Percentiles rank a stretch among this genome's conserved stretches.
Conservation (phyloP, 1,140 invertebrate genomes). For the Diorhabda elongata region DNA sequence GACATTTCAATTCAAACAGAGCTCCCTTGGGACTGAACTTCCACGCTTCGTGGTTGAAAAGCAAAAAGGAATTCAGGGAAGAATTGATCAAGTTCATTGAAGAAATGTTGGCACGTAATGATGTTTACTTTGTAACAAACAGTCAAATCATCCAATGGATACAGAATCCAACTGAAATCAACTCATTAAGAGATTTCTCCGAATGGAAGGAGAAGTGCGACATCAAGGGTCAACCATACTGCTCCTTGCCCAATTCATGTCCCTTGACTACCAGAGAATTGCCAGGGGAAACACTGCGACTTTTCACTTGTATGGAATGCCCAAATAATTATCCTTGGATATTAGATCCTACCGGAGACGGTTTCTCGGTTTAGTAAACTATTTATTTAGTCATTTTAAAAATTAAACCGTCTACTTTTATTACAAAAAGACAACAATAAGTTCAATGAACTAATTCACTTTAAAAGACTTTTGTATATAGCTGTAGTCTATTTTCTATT, state of each 20-base stretch:
- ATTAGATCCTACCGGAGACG: constrained; percentile 90
- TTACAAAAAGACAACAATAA: constrained; percentile 1
- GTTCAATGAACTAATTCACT: constrained; percentile 2
- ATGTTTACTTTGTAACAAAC: constrained; percentile 93
- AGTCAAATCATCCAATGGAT: constrained; percentile 96
- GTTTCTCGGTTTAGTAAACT: constrained; percentile 77
- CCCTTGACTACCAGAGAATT: constrained; percentile 84
- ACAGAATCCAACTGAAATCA: constrained; percentile 89
- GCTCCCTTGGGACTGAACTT: constrained; percentile 93
- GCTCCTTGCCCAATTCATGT: constrained; percentile 86
- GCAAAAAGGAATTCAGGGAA: constrained; percentile 88
- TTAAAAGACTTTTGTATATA: constrained; percentile 7
- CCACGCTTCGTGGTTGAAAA: constrained; percentile 93
- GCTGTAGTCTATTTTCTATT: not conserved
- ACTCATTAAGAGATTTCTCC: constrained; percentile 81
- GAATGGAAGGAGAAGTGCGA: constrained; percentile 96
- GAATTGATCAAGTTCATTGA: constrained; percentile 91
- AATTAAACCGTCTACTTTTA: not conserved
- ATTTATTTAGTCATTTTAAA: constrained; percentile 34
- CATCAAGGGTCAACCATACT: constrained; percentile 88
- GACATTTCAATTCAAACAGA: constrained; percentile 87
- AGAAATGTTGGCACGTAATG: constrained; percentile 81
- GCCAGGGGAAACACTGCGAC: constrained; percentile 84
- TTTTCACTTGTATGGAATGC: constrained; percentile 94
- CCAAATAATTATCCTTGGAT: constrained; percentile 95